phyloP scores from a whole-genome alignment of 2,113 vertebrate genomes.

The Pseudorectes ferrugineus region DNA sequence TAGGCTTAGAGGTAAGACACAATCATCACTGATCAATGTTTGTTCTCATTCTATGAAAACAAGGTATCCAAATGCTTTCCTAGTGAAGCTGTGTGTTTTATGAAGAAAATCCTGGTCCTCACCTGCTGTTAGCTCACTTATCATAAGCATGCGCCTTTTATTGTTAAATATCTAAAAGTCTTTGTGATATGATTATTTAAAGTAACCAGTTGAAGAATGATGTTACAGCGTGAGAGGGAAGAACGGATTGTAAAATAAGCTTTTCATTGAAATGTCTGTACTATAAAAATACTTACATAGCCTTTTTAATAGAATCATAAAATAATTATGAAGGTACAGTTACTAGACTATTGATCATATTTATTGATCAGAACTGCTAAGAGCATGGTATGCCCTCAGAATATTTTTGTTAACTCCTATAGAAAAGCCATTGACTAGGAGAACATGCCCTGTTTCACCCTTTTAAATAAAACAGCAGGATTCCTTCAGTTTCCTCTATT shows the following conservation, averaged over 20 bases:
- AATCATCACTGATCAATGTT: background rate
- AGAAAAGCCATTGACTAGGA: background rate
- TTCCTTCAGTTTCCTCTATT: background rate
- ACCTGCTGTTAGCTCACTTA: background rate
- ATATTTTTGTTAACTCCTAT: background rate
- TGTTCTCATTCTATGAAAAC: background rate
- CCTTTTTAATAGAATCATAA: background rate
- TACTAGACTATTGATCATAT: background rate
- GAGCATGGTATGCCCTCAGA: background rate
- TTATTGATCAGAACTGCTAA: background rate
- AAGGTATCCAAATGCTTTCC: background rate
- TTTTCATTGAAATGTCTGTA: background rate
- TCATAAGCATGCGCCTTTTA: background rate
- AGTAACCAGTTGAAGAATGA: background rate
- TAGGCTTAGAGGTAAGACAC: background rate
- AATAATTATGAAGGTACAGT: background rate
- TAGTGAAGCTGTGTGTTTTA: background rate
- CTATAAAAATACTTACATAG: background rate
- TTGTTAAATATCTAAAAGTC: background rate
- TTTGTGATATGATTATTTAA: background rate
- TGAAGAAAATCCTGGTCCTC: background rate
- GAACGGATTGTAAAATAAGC: background rate
- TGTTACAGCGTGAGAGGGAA: background rate
- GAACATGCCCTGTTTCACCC: background rate
- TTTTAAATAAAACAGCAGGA: background rate